Conservation (phyloP, 37 sponge, comb jelly and placozoan genomes). For the Beroe ovata region DNA sequence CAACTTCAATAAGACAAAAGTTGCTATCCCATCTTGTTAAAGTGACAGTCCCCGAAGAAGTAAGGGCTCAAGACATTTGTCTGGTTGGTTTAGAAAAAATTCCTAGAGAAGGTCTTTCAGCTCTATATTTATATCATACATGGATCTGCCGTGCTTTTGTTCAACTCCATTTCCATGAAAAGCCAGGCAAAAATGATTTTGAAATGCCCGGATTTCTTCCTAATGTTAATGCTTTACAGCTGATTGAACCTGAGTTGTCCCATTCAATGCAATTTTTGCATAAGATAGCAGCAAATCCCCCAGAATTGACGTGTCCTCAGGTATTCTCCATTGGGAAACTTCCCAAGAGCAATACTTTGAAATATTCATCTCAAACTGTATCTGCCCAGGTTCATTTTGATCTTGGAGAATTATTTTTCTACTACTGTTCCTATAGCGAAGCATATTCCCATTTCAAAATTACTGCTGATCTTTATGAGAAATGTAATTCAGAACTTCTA, state of each 20-base stretch:
- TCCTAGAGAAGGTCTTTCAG: slow-evolving; percentile 18
- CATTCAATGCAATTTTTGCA: slow-evolving; percentile 62
- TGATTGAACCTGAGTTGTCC: slow-evolving; percentile 42
- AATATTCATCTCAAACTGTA: background rate
- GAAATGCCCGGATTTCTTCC: slow-evolving; percentile 43
- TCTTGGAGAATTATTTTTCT: slow-evolving; percentile 40
- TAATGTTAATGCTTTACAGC: slow-evolving; percentile 21
- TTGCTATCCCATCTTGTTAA: slow-evolving; percentile 32
- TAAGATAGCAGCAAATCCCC: background rate
- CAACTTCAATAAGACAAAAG: slow-evolving; percentile 25
- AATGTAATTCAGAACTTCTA: background rate
- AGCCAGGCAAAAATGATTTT: slow-evolving; percentile 5
- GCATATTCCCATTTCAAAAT: slow-evolving; percentile 32
- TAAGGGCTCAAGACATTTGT: slow-evolving; percentile 38
- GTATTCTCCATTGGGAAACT: background rate
- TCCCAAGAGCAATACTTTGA: background rate
- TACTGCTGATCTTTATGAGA: background rate
- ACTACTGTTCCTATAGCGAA: slow-evolving; percentile 1
- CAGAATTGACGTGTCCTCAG: background rate
- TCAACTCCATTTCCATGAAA: slow-evolving; percentile 21
- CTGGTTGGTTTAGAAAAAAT: background rate
- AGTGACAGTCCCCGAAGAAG: slow-evolving; percentile 58
- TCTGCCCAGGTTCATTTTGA: slow-evolving; percentile 31
- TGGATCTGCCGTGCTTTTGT: slow-evolving; percentile 63
- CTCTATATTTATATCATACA: slow-evolving; percentile 31